Percentiles rank a stretch among this genome's conserved stretches.
Evolutionary conservation across 1,140 invertebrate genomes (phyloP).

Genomic region (Conus betulinus): DNA sequence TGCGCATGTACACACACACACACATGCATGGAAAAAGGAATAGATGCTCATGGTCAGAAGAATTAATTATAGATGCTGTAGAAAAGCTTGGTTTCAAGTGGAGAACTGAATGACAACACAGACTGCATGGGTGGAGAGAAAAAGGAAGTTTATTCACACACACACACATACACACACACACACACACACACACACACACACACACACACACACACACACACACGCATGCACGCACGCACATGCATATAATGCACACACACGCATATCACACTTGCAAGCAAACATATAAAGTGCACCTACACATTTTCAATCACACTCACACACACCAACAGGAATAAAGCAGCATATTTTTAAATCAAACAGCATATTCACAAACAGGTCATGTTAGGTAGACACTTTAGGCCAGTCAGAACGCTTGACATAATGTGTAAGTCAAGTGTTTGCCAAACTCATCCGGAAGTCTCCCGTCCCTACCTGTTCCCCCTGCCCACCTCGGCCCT

Average conservation of each 20-base stretch:
- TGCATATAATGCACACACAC: background rate
- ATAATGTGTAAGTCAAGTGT: background rate
- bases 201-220: conserved; percentile 35
- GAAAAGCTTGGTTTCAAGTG: too few relatives aligned
- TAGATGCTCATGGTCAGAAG: background rate
- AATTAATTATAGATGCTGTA: too few relatives aligned
- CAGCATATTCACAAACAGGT: background rate
- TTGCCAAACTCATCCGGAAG: background rate
- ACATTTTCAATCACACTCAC: too few relatives aligned
- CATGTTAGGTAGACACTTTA: background rate
- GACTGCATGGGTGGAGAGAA: background rate
- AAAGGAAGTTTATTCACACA: background rate
- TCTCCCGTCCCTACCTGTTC: background rate
- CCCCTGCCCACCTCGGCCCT: too few relatives aligned
- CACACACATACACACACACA: conserved; percentile 32
- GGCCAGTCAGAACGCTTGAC: background rate
- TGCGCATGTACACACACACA: too few relatives aligned
- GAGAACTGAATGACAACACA: background rate
- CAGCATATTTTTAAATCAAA: background rate
- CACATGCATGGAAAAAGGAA: background rate
- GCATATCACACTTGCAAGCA: background rate
- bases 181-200: conserved; percentile 28
- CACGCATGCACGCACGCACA: conserved; percentile 23
- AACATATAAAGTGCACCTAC: background rate
- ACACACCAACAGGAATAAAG: background rate